These are phyloP conservation scores for Rhynchomys soricoides DNA, from an alignment of 2,113 vertebrate genomes.

Conservation along the genomic window DNA sequence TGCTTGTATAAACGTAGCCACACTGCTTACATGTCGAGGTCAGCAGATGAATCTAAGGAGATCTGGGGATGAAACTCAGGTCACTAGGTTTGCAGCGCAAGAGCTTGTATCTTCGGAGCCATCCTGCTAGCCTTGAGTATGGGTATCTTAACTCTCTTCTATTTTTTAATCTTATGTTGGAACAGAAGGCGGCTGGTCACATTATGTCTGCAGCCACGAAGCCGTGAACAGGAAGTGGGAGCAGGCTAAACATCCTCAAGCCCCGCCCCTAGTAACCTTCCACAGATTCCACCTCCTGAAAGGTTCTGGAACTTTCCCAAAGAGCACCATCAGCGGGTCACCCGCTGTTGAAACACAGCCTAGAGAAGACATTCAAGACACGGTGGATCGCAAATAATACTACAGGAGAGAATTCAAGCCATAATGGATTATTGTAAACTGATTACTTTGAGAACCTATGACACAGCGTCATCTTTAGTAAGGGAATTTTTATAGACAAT, in stretches of 20 bases:
- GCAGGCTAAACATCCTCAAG: neutral
- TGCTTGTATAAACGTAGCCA: neutral
- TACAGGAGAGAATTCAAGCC: neutral
- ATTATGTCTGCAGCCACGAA: neutral
- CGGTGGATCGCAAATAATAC: neutral
- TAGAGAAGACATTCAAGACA: neutral
- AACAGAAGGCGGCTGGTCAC: neutral
- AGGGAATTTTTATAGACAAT: neutral
- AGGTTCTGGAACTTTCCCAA: neutral
- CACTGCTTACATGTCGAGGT: neutral
- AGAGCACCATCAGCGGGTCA: no score
- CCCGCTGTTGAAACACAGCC: no score
- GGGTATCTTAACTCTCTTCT: neutral
- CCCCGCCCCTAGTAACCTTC: neutral
- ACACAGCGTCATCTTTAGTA: neutral
- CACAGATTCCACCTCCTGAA: neutral
- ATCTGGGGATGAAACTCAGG: neutral
- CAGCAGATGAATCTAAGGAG: neutral
- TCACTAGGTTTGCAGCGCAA: neutral
- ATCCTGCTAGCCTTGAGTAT: neutral
- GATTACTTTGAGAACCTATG: neutral
- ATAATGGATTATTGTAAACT: neutral
- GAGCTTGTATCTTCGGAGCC: neutral
- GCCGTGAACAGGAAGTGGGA: neutral
- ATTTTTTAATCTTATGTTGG: neutral